Conservation (phyloP, 2,113 vertebrate genomes). For the Ochotona curzoniae region DNA sequence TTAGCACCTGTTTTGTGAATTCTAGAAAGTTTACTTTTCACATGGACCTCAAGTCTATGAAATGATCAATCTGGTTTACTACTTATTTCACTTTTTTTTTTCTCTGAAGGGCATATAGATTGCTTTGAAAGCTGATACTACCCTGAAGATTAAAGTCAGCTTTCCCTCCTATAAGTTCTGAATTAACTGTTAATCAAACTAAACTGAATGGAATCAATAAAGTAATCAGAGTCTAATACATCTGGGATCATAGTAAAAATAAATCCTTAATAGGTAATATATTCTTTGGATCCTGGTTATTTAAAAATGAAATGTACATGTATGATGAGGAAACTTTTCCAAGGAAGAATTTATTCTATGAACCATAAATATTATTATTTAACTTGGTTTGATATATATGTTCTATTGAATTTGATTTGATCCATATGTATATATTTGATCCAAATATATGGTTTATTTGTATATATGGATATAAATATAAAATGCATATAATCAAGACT, state of each 20-base stretch:
- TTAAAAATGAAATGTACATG: constrained; percentile 38
- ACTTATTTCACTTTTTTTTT: not conserved
- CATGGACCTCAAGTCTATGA: not conserved
- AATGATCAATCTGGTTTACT: not conserved
- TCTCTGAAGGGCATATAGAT: not conserved
- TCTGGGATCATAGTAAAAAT: constrained; percentile 6
- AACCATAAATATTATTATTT: no score
- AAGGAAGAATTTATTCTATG: not conserved
- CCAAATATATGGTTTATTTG: no score
- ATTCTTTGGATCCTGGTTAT: not conserved
- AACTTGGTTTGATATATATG: no score
- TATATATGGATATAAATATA: no score
- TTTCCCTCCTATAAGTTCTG: not conserved
- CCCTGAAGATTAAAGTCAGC: not conserved
- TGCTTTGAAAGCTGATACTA: not conserved
- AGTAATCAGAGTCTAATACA: not conserved
- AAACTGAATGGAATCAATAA: constrained; percentile 17
- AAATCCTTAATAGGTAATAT: not conserved
- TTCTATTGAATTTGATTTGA: no score
- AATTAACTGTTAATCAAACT: constrained; percentile 13
- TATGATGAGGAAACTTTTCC: not conserved
- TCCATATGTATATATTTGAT: no score
- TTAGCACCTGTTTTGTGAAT: not conserved
- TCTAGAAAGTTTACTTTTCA: constrained; percentile 49
- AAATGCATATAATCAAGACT: no score